A percentile compares a stretch with the other conserved stretches of the same genome.
Conservation (phyloP, 2,888 invertebrate species). For the Machimus atricapillus region DNA sequence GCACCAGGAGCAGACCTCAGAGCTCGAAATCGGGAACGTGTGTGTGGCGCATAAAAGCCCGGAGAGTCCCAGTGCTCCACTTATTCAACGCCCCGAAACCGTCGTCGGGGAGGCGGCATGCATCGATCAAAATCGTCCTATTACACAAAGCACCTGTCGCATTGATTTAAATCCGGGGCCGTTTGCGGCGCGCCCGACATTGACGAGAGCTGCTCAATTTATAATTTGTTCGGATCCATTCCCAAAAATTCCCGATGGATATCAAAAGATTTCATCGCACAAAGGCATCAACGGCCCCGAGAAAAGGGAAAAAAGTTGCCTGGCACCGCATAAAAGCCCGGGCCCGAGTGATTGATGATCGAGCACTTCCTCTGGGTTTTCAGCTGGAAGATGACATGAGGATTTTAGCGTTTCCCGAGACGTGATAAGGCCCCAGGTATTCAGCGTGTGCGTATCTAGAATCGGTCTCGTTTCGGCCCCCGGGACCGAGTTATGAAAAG, state of each 20-base stretch:
- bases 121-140: neutral
- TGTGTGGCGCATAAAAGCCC: neutral
- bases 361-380: conserved; percentile 34
- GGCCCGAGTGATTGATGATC: conserved; percentile 31
- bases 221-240: conserved; percentile 29
- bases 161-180: conserved; percentile 15
- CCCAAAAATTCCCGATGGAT: conserved; percentile 22
- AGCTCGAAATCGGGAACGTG: neutral
- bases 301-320: neutral
- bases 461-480: neutral
- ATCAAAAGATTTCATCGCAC: conserved; percentile 31
- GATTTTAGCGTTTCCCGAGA: conserved; percentile 9
- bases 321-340: neutral
- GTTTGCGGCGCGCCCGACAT: neutral
- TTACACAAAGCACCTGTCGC: conserved; percentile 24
- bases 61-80: neutral
- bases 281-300: neutral
- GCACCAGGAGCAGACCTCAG: neutral
- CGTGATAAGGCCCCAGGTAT: conserved; percentile 26
- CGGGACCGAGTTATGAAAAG: conserved; percentile 26
- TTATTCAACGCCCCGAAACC: neutral
- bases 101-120: neutral
- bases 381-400: conserved; percentile 33
- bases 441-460: conserved; percentile 13
- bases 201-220: conserved; percentile 20